These are phyloP conservation scores for Lepidurus packardi DNA, from an alignment of 1,140 invertebrate genomes.

Conservation along the genomic window DNA sequence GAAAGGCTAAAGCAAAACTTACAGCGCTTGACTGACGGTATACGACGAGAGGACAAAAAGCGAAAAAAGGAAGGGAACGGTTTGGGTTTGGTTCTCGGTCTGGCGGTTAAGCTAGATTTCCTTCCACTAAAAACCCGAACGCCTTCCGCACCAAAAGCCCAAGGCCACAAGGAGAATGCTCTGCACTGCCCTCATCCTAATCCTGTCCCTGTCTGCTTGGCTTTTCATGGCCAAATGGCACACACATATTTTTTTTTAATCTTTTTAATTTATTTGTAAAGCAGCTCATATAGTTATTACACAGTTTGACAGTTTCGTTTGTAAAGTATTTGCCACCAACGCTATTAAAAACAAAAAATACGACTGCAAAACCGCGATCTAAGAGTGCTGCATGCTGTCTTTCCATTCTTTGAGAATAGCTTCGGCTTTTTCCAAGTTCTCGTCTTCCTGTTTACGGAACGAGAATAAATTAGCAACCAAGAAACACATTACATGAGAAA, in stretches of 20 bases:
- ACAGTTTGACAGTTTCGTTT: too few species aligned
- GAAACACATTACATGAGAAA: not conserved
- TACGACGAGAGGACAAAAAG: not conserved
- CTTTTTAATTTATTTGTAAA: too few species aligned
- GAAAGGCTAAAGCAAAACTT: not conserved
- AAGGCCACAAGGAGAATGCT: not conserved
- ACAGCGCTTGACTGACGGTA: not conserved
- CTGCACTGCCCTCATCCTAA: not conserved
- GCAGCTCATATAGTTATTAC: too few species aligned
- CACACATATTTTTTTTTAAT: not conserved
- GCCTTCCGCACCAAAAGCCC: not conserved
- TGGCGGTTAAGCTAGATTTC: not conserved
- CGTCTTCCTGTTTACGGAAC: slow-evolving; percentile 56
- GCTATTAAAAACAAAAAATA: too few species aligned
- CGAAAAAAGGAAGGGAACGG: not conserved
- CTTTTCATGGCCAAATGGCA: not conserved
- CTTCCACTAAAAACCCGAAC: not conserved
- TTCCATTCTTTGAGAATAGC: slow-evolving; percentile 59
- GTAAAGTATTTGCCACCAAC: too few species aligned
- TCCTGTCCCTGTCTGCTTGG: not conserved
- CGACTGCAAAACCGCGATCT: too few species aligned
- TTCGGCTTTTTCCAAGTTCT: slow-evolving; percentile 63
- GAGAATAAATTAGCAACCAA: slow-evolving; percentile 31
- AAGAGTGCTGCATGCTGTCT: slow-evolving; percentile 33
- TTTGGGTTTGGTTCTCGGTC: slow-evolving; percentile 7